Evolutionary conservation across 2,797 vertebrate genomes (phyloP).

Genomic region (Smutsia temminckii): DNA sequence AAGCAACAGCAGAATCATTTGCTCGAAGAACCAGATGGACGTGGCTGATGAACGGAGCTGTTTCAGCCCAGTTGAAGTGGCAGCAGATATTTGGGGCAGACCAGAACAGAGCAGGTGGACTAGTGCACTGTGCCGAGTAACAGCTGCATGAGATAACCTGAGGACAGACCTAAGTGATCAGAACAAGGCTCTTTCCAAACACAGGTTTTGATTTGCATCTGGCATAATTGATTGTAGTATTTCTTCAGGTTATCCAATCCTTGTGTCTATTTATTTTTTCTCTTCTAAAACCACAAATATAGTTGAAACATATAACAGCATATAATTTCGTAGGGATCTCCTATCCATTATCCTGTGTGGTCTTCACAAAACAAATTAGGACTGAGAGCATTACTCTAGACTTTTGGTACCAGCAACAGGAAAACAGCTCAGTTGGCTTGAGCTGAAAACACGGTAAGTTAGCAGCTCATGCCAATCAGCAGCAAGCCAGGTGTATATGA

Average conservation of each 20-base stretch:
- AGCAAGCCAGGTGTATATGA: neutral
- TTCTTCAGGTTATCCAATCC: neutral
- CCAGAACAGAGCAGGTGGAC: neutral
- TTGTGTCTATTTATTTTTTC: neutral
- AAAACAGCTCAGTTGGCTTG: neutral
- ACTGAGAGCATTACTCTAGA: neutral
- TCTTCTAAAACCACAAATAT: neutral
- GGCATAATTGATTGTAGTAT: neutral
- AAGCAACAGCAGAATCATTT: neutral
- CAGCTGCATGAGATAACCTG: neutral
- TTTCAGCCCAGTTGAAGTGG: fast-evolving
- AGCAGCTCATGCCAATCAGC: neutral
- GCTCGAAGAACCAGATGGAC: neutral
- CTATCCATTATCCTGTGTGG: neutral
- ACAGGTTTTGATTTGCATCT: neutral
- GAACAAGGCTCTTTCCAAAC: neutral
- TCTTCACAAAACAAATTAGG: neutral
- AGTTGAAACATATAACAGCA: neutral
- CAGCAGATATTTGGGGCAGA: neutral
- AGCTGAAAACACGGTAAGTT: neutral
- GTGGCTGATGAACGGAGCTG: fast-evolving
- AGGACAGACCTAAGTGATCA: neutral
- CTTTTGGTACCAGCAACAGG: neutral
- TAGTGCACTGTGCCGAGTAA: fast-evolving
- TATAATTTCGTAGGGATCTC: neutral